Percentiles rank a stretch among this genome's conserved stretches.
Evolutionary conservation across 2,888 invertebrate genomes (phyloP).

Genomic region (Orthosia gracilis): DNA sequence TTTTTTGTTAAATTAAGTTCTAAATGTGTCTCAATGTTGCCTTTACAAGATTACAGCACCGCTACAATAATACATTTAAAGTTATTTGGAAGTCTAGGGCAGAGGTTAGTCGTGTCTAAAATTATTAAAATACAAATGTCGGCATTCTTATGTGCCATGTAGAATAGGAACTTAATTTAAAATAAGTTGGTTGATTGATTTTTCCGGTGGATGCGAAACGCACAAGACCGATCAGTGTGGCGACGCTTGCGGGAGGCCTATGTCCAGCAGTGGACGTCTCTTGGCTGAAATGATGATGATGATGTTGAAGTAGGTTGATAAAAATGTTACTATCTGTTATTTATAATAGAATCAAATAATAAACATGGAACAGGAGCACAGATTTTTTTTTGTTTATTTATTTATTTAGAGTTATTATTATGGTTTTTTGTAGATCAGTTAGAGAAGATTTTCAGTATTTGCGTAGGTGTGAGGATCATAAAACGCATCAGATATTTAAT

Average conservation of each 20-base stretch:
- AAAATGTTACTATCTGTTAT: not conserved
- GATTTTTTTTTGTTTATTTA: no score
- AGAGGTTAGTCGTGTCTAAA: not conserved
- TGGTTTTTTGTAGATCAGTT: not conserved
- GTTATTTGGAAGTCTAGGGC: not conserved
- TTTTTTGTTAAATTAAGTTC: not conserved
- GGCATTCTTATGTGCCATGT: not conserved
- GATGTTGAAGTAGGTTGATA: not conserved
- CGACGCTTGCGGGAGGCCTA: no score
- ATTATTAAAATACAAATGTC: not conserved
- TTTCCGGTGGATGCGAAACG: no score
- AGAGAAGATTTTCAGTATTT: not conserved
- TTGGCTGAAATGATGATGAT: no score
- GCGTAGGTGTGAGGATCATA: not conserved
- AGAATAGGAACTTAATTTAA: not conserved
- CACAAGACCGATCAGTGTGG: no score
- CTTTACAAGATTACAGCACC: not conserved
- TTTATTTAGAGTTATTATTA: not conserved
- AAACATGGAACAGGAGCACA: not conserved
- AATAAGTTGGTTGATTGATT: not conserved
- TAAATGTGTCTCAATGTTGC: not conserved
- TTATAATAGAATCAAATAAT: not conserved
- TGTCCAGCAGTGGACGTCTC: no score
- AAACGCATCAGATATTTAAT: conserved; percentile 24
- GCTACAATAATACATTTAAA: no score